phyloP scores from a whole-genome alignment of 2,797 vertebrate species.

The Lepus townsendii region DNA sequence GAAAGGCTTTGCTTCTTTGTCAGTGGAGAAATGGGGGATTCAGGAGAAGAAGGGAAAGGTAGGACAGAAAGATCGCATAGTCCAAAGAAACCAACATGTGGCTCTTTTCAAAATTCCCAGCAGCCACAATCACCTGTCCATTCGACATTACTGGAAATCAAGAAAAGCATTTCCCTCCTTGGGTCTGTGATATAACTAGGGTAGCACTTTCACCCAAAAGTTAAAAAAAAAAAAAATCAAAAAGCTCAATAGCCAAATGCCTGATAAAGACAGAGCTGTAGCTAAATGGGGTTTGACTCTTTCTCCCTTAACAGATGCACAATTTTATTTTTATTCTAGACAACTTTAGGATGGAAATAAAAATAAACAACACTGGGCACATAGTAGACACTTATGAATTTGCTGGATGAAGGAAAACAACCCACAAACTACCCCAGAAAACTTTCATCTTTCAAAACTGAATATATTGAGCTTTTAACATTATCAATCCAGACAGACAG shows the following conservation, averaged over 20 bases:
- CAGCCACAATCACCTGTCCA: background rate
- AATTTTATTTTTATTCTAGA: constrained; percentile 3
- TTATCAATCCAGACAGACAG: constrained; percentile 20
- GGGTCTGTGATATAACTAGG: background rate
- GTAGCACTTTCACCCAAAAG: constrained; percentile 5
- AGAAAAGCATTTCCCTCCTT: background rate
- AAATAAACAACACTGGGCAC: background rate
- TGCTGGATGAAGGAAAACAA: background rate
- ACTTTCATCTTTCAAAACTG: background rate
- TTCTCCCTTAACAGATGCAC: background rate
- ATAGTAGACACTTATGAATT: background rate
- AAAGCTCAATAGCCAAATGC: background rate
- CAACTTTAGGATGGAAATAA: background rate
- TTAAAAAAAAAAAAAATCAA: background rate
- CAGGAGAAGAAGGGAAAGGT: background rate
- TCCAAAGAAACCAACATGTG: background rate
- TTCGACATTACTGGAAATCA: background rate
- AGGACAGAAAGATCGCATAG: background rate
- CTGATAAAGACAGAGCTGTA: background rate
- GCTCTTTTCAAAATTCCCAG: background rate
- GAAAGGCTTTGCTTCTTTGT: background rate
- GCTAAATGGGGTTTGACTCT: background rate
- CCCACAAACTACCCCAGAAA: background rate
- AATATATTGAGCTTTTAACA: constrained; percentile 10
- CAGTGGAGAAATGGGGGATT: background rate